phyloP scores from a whole-genome alignment of 2,113 vertebrate genomes.

The Ciconia boyciana region DNA sequence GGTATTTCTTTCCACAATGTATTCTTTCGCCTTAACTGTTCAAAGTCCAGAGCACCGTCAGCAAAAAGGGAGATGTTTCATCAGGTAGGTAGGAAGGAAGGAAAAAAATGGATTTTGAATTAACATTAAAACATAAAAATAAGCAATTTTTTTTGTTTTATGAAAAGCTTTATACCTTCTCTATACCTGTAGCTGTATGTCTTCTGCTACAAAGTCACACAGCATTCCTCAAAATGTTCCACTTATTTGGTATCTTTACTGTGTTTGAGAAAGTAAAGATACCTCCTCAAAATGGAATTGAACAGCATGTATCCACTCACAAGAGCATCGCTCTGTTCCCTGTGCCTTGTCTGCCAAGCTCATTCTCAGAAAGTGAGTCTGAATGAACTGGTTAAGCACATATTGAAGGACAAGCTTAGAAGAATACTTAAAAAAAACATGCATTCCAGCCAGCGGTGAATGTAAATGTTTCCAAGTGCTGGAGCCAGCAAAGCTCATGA shows the following conservation, averaged over 20 bases:
- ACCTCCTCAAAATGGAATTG: background rate
- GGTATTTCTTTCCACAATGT: background rate
- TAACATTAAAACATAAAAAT: background rate
- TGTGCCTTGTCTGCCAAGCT: background rate
- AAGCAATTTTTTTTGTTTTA: background rate
- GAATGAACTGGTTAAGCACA: background rate
- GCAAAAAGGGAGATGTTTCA: background rate
- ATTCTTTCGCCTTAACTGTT: background rate
- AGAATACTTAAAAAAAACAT: background rate
- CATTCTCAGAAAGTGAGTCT: background rate
- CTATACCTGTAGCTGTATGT: background rate
- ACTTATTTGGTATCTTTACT: background rate
- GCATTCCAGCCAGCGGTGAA: background rate
- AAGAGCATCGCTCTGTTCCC: background rate
- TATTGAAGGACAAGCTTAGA: background rate
- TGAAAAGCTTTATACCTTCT: background rate
- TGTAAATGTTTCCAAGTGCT: constrained; percentile 7
- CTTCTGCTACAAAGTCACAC: background rate
- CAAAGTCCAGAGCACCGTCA: background rate
- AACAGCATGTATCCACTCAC: background rate
- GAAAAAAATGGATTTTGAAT: background rate
- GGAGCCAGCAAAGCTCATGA: constrained; percentile 39
- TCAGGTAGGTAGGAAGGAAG: background rate
- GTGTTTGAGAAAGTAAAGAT: background rate
- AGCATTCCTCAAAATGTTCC: background rate